Percentiles rank a stretch among this genome's conserved stretches.
Evolutionary conservation across 2,113 vertebrate genomes (phyloP).

Genomic region (Noctilio leporinus): DNA sequence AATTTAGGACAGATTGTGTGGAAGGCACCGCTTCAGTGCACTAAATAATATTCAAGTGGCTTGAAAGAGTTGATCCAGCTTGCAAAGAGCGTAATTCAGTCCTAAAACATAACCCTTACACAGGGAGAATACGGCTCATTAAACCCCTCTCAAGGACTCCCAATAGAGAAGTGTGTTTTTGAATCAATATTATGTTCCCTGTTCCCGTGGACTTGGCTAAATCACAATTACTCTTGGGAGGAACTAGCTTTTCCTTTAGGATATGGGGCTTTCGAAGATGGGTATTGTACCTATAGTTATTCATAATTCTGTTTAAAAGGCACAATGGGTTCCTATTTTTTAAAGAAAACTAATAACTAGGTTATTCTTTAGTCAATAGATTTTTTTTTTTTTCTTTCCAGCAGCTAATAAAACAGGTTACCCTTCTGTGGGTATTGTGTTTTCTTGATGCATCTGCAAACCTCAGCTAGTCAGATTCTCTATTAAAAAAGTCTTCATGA

Average conservation of each 20-base stretch:
- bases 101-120: background rate
- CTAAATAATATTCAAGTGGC: background rate
- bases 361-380: slow-evolving; percentile 13
- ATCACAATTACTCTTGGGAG: slow-evolving; percentile 28
- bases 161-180: background rate
- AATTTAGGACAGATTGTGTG: background rate
- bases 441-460: slow-evolving; percentile 3
- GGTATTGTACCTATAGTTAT: background rate
- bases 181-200: slow-evolving; percentile 40
- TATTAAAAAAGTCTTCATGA: background rate
- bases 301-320: background rate
- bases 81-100: slow-evolving; percentile 50
- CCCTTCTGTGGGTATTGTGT: slow-evolving; percentile 20
- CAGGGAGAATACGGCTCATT: slow-evolving; percentile 29
- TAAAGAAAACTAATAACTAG: background rate
- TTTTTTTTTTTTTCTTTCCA: background rate
- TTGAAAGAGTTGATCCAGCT: slow-evolving; percentile 46
- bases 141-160: slow-evolving; percentile 25
- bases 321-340: background rate
- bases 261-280: background rate
- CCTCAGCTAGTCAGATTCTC: background rate
- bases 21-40: background rate
- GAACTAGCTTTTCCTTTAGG: background rate
- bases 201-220: background rate
- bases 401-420: slow-evolving; percentile 14